Evolutionary conservation across 2,888 invertebrate species (phyloP).

Genomic region (Ophraella communa): DNA sequence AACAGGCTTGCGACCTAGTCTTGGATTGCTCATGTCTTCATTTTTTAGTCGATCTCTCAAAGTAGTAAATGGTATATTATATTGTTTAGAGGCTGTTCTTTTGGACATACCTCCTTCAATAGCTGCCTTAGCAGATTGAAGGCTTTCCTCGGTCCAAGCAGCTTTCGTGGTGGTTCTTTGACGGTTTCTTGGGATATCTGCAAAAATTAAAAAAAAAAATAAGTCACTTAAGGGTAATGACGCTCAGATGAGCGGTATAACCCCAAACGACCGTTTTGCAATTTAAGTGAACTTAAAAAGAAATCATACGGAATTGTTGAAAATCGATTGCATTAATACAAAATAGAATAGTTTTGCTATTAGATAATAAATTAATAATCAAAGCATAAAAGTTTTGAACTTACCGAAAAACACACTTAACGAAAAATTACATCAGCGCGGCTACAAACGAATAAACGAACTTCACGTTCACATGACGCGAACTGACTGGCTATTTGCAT

Average conservation of each 20-base stretch:
- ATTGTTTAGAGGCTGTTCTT: constrained; percentile 32
- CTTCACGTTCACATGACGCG: not conserved
- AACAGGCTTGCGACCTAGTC: constrained; percentile 35
- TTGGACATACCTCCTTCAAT: constrained; percentile 30
- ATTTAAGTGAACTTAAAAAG: too few relatives aligned
- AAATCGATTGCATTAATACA: too few relatives aligned
- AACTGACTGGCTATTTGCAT: not conserved
- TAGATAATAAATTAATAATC: too few relatives aligned
- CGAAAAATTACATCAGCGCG: too few relatives aligned
- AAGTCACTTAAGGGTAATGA: constrained; percentile 28
- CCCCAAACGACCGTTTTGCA: not conserved
- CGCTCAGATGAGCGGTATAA: constrained; percentile 23
- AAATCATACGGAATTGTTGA: too few relatives aligned
- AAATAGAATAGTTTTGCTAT: too few relatives aligned
- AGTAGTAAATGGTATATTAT: constrained; percentile 34
- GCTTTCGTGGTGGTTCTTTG: constrained; percentile 28
- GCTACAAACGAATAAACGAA: too few relatives aligned
- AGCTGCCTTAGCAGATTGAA: constrained; percentile 21
- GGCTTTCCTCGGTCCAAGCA: constrained; percentile 14
- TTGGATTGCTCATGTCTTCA: constrained; percentile 30
- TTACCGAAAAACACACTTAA: too few relatives aligned
- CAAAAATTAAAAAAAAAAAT: constrained; percentile 17
- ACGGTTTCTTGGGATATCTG: constrained; percentile 31
- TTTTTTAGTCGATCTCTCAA: constrained; percentile 31
- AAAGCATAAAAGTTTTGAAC: too few relatives aligned